phyloP scores from a whole-genome alignment of 2,888 invertebrate species.

The Andrena trimmerana region DNA sequence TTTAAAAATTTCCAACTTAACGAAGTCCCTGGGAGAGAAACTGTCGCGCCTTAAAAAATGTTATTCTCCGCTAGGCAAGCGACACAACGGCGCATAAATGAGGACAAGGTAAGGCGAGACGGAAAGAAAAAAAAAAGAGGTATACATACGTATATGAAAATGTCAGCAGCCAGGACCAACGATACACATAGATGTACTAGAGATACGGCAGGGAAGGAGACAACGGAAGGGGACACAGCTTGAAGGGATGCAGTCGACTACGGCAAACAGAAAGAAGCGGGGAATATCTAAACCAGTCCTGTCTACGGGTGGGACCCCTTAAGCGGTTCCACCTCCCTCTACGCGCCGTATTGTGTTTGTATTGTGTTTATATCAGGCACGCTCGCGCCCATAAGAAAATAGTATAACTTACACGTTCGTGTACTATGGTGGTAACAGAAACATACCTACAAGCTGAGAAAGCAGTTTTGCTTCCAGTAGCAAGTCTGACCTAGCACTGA shows the following conservation, averaged over 20 bases:
- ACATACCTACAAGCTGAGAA: neutral
- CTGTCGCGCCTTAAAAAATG: neutral
- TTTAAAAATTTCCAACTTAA: neutral
- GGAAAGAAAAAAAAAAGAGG: conserved; percentile 8
- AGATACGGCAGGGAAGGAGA: neutral
- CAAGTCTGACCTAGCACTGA: neutral
- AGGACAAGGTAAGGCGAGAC: conserved; percentile 16
- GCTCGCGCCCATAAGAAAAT: neutral
- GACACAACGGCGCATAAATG: conserved; percentile 6
- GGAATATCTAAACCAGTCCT: conserved; percentile 1
- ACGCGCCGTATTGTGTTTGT: conserved; percentile 6
- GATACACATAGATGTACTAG: neutral
- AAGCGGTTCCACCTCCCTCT: neutral
- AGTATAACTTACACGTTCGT: neutral
- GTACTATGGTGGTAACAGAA: neutral
- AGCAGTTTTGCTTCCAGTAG: conserved; percentile 1
- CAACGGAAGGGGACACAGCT: neutral
- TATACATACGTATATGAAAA: conserved; percentile 7
- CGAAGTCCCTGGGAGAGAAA: neutral
- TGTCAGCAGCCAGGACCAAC: neutral
- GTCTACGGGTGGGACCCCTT: neutral
- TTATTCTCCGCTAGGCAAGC: neutral
- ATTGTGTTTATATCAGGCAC: neutral
- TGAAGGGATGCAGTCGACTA: neutral
- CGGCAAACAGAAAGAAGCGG: neutral